Evolutionary conservation across 2,113 vertebrate genomes (phyloP), one percentile per base, ranked within the genome.

Genomic region (Raphicerus campestris): DNA sequence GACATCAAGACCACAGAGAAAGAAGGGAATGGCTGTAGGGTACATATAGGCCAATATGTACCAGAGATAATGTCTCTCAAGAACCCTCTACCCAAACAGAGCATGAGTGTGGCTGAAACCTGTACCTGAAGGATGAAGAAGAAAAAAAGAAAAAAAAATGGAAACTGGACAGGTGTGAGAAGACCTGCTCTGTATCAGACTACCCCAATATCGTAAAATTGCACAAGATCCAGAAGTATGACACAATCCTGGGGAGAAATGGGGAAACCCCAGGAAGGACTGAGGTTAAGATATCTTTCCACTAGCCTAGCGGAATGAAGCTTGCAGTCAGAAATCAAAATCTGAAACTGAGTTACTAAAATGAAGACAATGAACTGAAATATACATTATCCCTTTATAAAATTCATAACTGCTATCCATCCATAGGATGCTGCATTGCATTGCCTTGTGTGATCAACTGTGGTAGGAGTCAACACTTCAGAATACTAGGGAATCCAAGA

Each of bases 261-360:
- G 93, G 98, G 98, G 95, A 97, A 98, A 94, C 95, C 97, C 98
- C 97, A 88, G 11, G 84, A 61, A 93, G 85, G 20, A 80, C 85
- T 96, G 96, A 97, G 85, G 78, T 97, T 97, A 97, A 91, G 35
- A 2, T 96, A 94, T 96, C 77, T 98, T 98, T 98, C 98, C 98
- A 96, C 98, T 98, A 97, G 56, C 93, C 82, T 84, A 96, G 96
- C 97, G 96, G 86, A 98, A 98, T 93, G 73, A 93, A 96, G 75
- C 35, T 89, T 93, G 22, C 39, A 93, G 95, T 96, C 77, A 95
- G 77, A 96, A 96, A 96, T 97, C 87, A 96, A 97, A 98, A 95
- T 77, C 95, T 73, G 45, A 97, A 96, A 82, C 88, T 96, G 81
- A 80, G 17, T 95, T 97, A 95, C 89, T 87, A 94, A 96, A 96